A percentile compares a stretch with the other conserved stretches of the same genome.
Evolutionary conservation across 2,888 invertebrate genomes (phyloP).

Genomic region (Sturmia bella): DNA sequence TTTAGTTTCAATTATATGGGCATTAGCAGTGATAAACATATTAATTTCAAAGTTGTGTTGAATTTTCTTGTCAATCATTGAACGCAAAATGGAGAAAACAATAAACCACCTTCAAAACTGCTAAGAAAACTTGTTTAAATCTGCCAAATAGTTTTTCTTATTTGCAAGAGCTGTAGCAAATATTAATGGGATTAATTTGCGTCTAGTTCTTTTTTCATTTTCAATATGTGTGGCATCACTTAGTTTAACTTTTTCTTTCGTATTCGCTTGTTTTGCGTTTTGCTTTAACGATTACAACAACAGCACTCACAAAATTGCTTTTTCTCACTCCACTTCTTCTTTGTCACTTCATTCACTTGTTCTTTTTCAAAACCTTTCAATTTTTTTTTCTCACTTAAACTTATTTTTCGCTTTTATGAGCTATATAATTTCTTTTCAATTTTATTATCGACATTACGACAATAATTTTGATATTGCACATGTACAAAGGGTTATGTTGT

Average conservation of each 20-base stretch:
- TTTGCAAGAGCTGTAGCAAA: too few species aligned
- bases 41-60: too few species aligned
- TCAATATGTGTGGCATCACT: conserved; percentile 48
- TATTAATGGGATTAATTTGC: neutral
- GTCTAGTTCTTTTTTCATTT: neutral
- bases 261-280: conserved; percentile 66
- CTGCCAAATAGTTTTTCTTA: too few species aligned
- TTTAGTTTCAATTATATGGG: too few species aligned
- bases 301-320: conserved; percentile 62
- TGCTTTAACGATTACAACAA: conserved; percentile 67
- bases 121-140: too few species aligned
- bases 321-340: conserved; percentile 60
- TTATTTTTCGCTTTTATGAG: conserved; percentile 33
- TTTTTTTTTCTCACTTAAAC: conserved; percentile 29
- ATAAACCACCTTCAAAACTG: too few species aligned
- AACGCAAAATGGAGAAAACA: too few species aligned
- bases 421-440: conserved; percentile 13
- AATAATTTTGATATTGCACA: neutral
- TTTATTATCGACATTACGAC: neutral
- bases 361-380: conserved; percentile 56
- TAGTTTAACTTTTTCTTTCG: conserved; percentile 55
- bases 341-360: conserved; percentile 63
- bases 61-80: too few species aligned
- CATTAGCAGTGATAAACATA: too few species aligned
- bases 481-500: conserved; percentile 8